Percentiles rank a stretch among this genome's conserved stretches.
phyloP scores from a whole-genome alignment of 2,113 vertebrate genomes.

The Osmerus mordax region DNA sequence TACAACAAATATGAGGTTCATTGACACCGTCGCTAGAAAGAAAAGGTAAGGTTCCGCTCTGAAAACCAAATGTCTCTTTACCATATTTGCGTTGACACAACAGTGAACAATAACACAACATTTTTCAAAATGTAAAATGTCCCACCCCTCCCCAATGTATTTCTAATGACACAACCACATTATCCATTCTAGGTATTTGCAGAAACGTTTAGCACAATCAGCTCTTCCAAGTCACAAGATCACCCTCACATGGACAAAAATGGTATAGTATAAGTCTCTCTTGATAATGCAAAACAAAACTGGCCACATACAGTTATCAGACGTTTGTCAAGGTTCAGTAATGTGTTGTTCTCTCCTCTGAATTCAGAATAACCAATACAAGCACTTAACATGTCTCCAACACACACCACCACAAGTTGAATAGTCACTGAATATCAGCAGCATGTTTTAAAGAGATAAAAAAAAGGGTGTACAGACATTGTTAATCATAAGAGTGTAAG shows the following conservation, averaged over 20 bases:
- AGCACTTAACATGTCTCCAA: constrained; percentile 68
- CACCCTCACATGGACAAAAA: constrained; percentile 38
- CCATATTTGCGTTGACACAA: constrained; percentile 29
- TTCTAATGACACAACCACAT: constrained; percentile 53
- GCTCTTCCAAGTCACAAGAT: constrained; percentile 48
- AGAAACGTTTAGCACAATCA: constrained; percentile 51
- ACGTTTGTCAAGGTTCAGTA: constrained; percentile 60
- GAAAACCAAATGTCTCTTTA: constrained; percentile 23
- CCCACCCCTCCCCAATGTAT: constrained; percentile 8
- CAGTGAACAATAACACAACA: constrained; percentile 55
- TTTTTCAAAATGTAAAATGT: constrained; percentile 53
- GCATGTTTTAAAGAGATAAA: constrained; percentile 63
- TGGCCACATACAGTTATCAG: constrained; percentile 70
- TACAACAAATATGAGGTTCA: constrained; percentile 49
- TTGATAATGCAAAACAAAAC: constrained; percentile 69
- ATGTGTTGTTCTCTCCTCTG: constrained; percentile 61
- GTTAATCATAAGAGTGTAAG: constrained; percentile 61
- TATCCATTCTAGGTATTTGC: constrained; percentile 59
- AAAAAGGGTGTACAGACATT: constrained; percentile 65
- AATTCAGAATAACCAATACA: constrained; percentile 58
- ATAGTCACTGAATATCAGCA: constrained; percentile 72
- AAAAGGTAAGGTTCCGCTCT: constrained; percentile 65
- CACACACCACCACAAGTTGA: constrained; percentile 66
- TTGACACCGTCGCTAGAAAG: constrained; percentile 50
- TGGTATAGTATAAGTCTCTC: constrained; percentile 43